Base-by-base conservation (phyloP, 2,888 invertebrate species). In the Acheta domesticus region DNA sequence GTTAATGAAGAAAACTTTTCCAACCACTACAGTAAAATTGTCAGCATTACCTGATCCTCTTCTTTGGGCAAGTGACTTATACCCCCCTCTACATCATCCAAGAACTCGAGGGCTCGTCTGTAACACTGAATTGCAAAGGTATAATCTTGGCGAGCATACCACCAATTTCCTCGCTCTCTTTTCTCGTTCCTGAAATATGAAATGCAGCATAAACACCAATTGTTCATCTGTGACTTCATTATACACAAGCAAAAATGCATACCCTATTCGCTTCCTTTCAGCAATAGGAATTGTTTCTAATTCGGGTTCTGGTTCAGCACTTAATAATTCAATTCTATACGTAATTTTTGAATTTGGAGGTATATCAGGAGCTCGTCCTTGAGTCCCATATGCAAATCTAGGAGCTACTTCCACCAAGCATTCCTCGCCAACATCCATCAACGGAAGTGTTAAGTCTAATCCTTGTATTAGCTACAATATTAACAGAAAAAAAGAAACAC, bases 111-210 rank as follows among this genome's bases (percentile, higher is more conserved):
- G 0, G 96, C 96, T 82, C 94, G 92, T 83, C 94, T 90, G 86
- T 98, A 98, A 83, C 96, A 91, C 84, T 95, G 95, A 80, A 97
- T 93, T 1, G 97, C 96, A 36, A 93, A 89, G 50, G 91, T 91
- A 79, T 92, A 92, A 84, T 97, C 97, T 48, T 92, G 92, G 77
- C 97, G 91, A 36, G 91, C 90, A 86, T 95, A 97, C 93, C 95
- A 95, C 91, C 94, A 96, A 87, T 97, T 97, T 11, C 97, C 98
- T 79, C 95, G 90, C 84, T 94, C 93, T 81, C 96, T 91, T 85
- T 95, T 96, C 81, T 89, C 89, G 83, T 92, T 91, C 19, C 94
- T 93, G 84, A 79, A 84, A 79, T 36, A 20, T 76, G 36, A 8
- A 36, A 36, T 8, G 8, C 5, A 36, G 5, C 5, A 36, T 36